Percentiles rank a stretch among this genome's conserved stretches.
Evolutionary conservation across 1,140 invertebrate species (phyloP).

Genomic region (Harpegnathos saltator): DNA sequence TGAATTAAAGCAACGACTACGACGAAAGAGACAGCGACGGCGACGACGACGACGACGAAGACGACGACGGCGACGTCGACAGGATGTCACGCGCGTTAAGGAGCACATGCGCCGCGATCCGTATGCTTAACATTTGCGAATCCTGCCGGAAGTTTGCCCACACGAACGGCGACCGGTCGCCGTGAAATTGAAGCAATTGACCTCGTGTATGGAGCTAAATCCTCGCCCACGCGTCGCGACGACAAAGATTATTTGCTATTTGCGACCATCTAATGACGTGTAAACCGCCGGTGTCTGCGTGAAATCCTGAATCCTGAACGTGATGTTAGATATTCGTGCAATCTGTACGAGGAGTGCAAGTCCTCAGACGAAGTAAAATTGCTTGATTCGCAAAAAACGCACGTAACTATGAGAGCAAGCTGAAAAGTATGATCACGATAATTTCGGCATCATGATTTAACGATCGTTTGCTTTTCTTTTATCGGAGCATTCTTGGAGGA

Average conservation of each 20-base stretch:
- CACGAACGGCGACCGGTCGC: conserved; percentile 70
- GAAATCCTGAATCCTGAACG: background rate
- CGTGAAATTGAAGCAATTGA: conserved; percentile 74
- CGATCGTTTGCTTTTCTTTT: no score
- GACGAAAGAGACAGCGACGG: conserved; percentile 12
- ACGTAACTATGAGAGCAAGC: no score
- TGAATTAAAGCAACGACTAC: conserved; percentile 47
- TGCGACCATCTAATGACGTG: conserved; percentile 71
- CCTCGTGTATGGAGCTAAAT: conserved; percentile 58
- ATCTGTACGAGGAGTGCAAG: background rate
- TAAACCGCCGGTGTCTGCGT: background rate
- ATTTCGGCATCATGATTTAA: no score
- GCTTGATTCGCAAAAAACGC: no score
- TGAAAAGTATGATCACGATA: no score
- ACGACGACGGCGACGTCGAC: conserved; percentile 57
- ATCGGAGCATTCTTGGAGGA: no score
- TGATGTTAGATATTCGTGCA: background rate
- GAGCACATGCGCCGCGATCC: conserved; percentile 47
- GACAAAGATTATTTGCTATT: conserved; percentile 69
- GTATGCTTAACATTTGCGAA: conserved; percentile 72
- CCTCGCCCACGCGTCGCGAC: conserved; percentile 66
- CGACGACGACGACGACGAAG: conserved; percentile 53
- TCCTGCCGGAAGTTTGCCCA: conserved; percentile 82
- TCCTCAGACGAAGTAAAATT: no score
- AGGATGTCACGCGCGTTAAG: conserved; percentile 67